Evolutionary conservation across 2,113 vertebrate species (phyloP), one percentile per base, ranked within the genome.

Genomic region (Psephotus haematonotus): DNA sequence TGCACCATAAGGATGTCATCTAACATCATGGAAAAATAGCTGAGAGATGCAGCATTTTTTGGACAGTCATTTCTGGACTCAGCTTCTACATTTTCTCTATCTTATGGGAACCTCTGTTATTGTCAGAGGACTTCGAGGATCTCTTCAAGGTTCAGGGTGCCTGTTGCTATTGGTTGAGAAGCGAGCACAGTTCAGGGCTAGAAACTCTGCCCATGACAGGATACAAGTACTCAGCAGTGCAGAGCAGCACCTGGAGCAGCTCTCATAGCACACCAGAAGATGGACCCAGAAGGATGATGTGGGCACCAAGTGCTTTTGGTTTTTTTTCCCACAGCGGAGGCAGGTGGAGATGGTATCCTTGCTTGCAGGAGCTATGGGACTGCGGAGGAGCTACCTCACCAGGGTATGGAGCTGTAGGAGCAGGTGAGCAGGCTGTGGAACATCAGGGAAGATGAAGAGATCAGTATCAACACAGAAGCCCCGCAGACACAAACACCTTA

Each of bases 281-380:
- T 63, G 23, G 27, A 76, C 5, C 6, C 39, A 49, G 44, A n/a
- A 6, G 6, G 22, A 18, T 1, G 1, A 39, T 24, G 31, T 31
- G 14, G 11, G 20, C 77, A 7, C 52, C 13, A 7, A 50, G 46
- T 37, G 25, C 17, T 9, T 9, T 9, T 22, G 10, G 0, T 1
- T 29, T 7, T 41, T 41, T 17, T 14, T 14, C 14, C 13, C 0
- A 1, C 5, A 20, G 8, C 16, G 14, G 24, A 13, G 17, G 3
- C 29, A 53, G 27, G n/a, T 14, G 4, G n/a, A 60, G n/a, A 28
- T 11, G 44, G 5, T 4, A 10, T 31, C 10, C 23, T 35, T 69
- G 33, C 2, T 82, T 69, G 43, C 39, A 64, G 77, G 23, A 59
- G 19, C 2, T 22, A 4, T 28, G 11, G 7, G 29, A 13, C 78